These are phyloP conservation scores for Montipora foliosa DNA, from an alignment of 64 coral and sea anemone genomes.

Conservation along the genomic window DNA sequence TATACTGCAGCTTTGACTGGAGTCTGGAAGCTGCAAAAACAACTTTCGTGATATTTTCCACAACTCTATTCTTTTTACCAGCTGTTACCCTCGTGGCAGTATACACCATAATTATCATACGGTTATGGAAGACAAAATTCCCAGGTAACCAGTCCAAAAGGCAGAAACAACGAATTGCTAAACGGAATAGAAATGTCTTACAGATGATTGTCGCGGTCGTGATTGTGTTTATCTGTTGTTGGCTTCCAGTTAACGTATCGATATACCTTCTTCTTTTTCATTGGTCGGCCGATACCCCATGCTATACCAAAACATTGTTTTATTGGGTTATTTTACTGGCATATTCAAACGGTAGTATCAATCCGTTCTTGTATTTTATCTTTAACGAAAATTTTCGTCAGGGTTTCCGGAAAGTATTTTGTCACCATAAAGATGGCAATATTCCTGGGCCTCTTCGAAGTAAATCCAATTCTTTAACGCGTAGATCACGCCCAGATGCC, in stretches of 20 bases:
- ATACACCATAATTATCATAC: conserved; percentile 27
- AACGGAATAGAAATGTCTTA: too few relatives aligned
- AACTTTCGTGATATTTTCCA: conserved; percentile 23
- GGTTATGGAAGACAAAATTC: too few relatives aligned
- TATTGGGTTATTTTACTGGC: conserved; percentile 19
- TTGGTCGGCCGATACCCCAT: too few relatives aligned
- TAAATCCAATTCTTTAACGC: neutral
- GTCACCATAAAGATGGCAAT: too few relatives aligned
- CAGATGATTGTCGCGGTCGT: conserved; percentile 5
- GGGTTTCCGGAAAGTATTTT: neutral
- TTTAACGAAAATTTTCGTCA: conserved; percentile 39
- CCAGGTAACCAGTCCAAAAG: too few relatives aligned
- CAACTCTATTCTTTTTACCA: conserved; percentile 48
- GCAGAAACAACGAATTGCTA: too few relatives aligned
- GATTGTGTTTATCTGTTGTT: conserved; percentile 48
- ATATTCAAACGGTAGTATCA: conserved; percentile 28
- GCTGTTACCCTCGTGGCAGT: conserved; percentile 8
- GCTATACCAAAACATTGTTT: neutral
- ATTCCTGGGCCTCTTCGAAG: neutral
- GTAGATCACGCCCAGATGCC: neutral
- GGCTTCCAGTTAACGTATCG: conserved; percentile 44
- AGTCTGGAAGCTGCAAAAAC: neutral
- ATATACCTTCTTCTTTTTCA: neutral
- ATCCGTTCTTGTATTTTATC: conserved; percentile 17
- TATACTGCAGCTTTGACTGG: conserved; percentile 27